Evolutionary conservation across 53 echinoderm and acorn worm genomes (phyloP), one percentile per base, ranked within the genome.

Genomic region (Holothuria scabra): DNA sequence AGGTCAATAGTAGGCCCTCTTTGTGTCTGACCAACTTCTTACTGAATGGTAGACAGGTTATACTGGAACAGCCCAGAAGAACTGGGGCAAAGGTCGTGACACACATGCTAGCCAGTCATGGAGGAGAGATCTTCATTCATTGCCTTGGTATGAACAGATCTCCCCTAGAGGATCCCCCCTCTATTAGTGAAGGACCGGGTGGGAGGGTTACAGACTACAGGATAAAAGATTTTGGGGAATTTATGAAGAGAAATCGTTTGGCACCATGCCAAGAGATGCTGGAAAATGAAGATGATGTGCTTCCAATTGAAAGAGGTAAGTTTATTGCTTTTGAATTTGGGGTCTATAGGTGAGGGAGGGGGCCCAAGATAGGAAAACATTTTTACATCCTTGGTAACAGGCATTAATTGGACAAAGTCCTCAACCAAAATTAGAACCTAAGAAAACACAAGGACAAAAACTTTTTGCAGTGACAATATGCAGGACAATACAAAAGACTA

Each of bases 101-200:
- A 18, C 94, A 97, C 91, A 94, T 97, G 97, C 84, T 97, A 46
- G 94, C 97, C 59, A 97, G 97, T 70, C 97, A 97, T 35, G 97
- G 97, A 11, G 97, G 97, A 4, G 94, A 97, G 78, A 97, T 97
- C 89, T 94, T 89, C 87, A 88, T 97, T 10, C 97, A 97, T 69
- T 86, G 94, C 67, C 76, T 97, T 41, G 80, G 92, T 16, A 94
- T 86, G 30, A 70, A 89, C 3, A 59, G 97, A 28, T 94, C 97
- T 26, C 86, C 86, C 58, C 87, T 97, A 5, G 97, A 97, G 56
- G 97, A 97, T 70, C 97, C 97, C 12, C 97, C 97, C 13, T 97
- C 97, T 28, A 97, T 97, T 89, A 97, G 97, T 41, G 97, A 97
- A 79, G 97, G 97, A 25, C 92, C 90, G 22, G 97, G 97, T 8